Percentiles rank a stretch among this genome's conserved stretches.
Conservation (phyloP, 2,888 invertebrate genomes). For the Oscheius onirici region DNA sequence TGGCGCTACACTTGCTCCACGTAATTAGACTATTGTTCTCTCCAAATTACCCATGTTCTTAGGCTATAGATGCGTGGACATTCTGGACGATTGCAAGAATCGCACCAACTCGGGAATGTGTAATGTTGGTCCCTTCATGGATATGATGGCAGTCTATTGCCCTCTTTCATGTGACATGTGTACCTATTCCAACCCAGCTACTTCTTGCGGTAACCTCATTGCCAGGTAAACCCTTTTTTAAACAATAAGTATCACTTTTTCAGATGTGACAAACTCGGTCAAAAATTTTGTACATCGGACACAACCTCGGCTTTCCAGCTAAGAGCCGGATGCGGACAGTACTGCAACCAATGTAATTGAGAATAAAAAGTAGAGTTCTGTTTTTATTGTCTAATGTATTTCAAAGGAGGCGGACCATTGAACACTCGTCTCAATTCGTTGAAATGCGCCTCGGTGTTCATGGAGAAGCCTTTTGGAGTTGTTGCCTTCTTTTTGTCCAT, state of each 20-base stretch:
- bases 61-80: conserved; percentile 47
- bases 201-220: conserved; percentile 42
- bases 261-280: conserved; percentile 42
- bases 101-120: conserved; percentile 35
- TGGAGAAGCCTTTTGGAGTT: conserved; percentile 1
- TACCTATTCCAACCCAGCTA: conserved; percentile 31
- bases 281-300: conserved; percentile 37
- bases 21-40: not conserved
- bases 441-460: conserved; percentile 1
- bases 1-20: conserved; percentile 14
- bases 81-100: conserved; percentile 43
- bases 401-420: not conserved
- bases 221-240: conserved; percentile 28
- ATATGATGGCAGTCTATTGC: conserved; percentile 49
- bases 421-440: conserved; percentile 1
- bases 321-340: conserved; percentile 44
- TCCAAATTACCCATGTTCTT: not conserved
- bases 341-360: conserved; percentile 16
- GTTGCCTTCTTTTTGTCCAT: not conserved
- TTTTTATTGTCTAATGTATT: not conserved
- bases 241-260: conserved; percentile 1
- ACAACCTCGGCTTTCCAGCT: conserved; percentile 44
- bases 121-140: conserved; percentile 39
- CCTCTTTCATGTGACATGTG: conserved; percentile 47
- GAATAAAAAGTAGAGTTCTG: not conserved